A percentile compares a stretch with the other conserved stretches of the same genome.
These are phyloP conservation scores for Habroteleia sp. DNA, from an alignment of 2,888 invertebrate genomes.

Conservation along the genomic window DNA sequence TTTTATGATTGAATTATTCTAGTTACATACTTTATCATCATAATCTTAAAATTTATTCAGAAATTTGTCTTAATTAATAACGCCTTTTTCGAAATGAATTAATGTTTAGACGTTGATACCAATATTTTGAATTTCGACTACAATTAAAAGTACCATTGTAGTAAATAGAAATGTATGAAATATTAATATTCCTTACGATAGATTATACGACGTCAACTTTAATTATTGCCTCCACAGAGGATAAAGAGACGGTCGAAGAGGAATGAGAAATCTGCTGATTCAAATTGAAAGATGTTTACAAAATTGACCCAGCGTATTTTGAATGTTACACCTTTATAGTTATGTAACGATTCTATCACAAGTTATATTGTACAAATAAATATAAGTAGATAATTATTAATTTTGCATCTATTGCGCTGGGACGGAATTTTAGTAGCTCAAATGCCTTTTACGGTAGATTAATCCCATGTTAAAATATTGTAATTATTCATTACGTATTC, in stretches of 20 bases:
- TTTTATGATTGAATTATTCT: no score
- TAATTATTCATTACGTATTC: background rate
- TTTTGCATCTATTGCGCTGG: conserved; percentile 40
- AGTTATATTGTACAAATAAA: conserved; percentile 41
- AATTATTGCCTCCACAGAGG: conserved; percentile 50
- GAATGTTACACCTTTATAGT: conserved; percentile 44
- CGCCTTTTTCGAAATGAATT: no score
- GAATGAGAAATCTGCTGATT: conserved; percentile 54
- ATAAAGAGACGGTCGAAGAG: conserved; percentile 52
- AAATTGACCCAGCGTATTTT: conserved; percentile 29
- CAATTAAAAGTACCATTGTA: no score
- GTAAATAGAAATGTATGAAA: no score
- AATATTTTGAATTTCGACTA: no score
- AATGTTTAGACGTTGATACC: no score
- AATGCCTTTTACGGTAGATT: conserved; percentile 11
- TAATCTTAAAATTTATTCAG: no score
- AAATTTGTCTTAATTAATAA: no score
- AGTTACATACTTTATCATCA: no score
- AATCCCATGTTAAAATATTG: conserved; percentile 14
- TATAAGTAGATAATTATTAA: conserved; percentile 38
- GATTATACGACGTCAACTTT: conserved; percentile 23
- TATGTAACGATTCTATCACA: conserved; percentile 55
- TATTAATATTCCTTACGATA: conserved; percentile 43
- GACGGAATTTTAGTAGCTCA: conserved; percentile 47
- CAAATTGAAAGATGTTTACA: conserved; percentile 31